Percentiles rank a stretch among this genome's conserved stretches.
Conservation (phyloP, 2,888 invertebrate species). For the Portevinia maculata region DNA sequence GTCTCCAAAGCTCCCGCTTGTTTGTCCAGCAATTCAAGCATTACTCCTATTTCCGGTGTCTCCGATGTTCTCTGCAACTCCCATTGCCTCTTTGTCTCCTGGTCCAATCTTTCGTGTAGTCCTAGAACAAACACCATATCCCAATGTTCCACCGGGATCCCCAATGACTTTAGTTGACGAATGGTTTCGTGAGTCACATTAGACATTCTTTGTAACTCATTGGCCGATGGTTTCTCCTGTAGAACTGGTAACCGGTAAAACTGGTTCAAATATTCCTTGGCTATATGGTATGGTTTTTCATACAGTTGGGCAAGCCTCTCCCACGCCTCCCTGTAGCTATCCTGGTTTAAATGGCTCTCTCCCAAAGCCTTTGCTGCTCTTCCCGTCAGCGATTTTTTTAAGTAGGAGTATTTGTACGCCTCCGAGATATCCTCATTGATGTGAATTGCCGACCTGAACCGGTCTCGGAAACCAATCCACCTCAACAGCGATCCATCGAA, state of each 20-base stretch:
- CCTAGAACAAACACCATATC: too few relatives aligned
- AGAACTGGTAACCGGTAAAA: not conserved
- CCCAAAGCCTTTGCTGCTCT: not conserved
- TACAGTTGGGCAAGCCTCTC: not conserved
- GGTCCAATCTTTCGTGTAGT: too few relatives aligned
- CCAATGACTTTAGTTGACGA: not conserved
- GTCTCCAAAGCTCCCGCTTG: not conserved
- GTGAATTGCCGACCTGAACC: not conserved
- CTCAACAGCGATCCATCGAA: not conserved
- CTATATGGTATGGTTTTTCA: not conserved
- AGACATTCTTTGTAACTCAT: not conserved
- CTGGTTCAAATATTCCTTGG: not conserved
- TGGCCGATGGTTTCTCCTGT: not conserved
- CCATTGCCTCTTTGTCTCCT: too few relatives aligned
- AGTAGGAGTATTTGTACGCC: not conserved
- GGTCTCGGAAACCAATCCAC: not conserved
- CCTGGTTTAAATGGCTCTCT: not conserved
- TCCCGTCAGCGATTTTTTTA: not conserved
- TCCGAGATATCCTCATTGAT: not conserved
- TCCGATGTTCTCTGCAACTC: too few relatives aligned
- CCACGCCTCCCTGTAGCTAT: constrained; percentile 1
- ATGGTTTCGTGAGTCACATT: not conserved
- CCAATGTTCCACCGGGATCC: too few relatives aligned
- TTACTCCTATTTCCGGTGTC: not conserved
- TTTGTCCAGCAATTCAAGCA: not conserved